Percentiles rank a stretch among this genome's conserved stretches.
Evolutionary conservation across 2,888 invertebrate species (phyloP).

Genomic region (Trachelus stipa): DNA sequence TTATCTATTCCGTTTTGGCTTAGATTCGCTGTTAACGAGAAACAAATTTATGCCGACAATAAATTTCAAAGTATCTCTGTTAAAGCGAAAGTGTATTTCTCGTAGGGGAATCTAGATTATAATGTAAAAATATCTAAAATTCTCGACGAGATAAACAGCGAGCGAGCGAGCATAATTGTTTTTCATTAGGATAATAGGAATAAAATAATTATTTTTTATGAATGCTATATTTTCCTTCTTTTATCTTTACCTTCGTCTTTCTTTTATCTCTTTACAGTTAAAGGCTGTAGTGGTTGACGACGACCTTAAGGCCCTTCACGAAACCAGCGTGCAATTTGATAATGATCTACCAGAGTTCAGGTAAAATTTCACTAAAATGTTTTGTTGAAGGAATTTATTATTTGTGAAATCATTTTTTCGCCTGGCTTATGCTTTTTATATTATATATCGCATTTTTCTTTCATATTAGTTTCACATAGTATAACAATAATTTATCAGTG

Average conservation of each 20-base stretch:
- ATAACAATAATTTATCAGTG: not conserved
- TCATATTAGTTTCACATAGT: not conserved
- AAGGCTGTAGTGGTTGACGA: conserved; percentile 89
- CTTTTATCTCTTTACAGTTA: conserved; percentile 73
- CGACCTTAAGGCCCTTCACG: conserved; percentile 78
- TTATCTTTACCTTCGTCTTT: not conserved
- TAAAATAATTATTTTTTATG: not conserved
- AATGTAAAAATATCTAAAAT: not conserved
- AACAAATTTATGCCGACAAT: not conserved
- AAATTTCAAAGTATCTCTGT: not conserved
- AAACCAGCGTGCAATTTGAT: conserved; percentile 90
- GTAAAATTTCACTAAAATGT: conserved; percentile 65
- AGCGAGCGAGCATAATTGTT: too few species aligned
- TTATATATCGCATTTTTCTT: not conserved
- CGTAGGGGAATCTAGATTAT: not conserved
- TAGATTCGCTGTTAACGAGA: not conserved
- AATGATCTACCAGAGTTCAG: conserved; percentile 93
- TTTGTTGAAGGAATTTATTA: not conserved
- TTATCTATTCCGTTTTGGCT: not conserved
- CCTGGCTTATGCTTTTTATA: too few species aligned
- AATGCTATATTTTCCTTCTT: not conserved
- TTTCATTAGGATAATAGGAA: too few species aligned
- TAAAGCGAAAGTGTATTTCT: not conserved
- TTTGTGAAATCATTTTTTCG: not conserved
- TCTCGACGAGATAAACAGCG: not conserved